Base-by-base conservation (phyloP, 1,140 invertebrate genomes). In the Bombus terrestris region DNA sequence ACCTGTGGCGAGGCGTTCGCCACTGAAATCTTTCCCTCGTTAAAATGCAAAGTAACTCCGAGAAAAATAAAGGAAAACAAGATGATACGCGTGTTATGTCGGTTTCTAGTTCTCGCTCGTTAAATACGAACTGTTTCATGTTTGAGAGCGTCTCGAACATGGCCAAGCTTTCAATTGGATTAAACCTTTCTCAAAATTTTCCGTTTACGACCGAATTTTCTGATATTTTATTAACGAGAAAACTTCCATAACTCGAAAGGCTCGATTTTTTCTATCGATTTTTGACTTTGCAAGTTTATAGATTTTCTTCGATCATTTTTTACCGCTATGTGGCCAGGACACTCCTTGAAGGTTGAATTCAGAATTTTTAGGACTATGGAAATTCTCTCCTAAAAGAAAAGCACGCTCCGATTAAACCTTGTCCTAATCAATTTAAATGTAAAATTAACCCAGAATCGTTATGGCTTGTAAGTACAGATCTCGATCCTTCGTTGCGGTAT, bases 1-100 rank as follows among this genome's bases (percentile, higher is more conserved):
- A 68, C 77, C 77, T 64, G 43, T 68, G 62, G 77, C 77, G 64
- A 43, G 18, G 28, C 64, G 41, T 35, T 47, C 25, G 62, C 59
- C 41, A 28, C 62, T 35, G 39, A 32, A 43, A 37, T 64, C 37
- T n/a, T 79, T 68, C 28, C 64, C 43, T 66, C 77, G 43, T 79
- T 79, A 68, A 79, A 79, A 79, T 68, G 77, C 77, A 79, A 79
- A 79, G 64, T 43, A 79, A 79, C 76, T 47, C 18, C 0, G 32
- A 47, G 18, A n/a, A 43, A 41, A 78, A 35, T 35, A 47, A 79
- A 79, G 32, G 35, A 47, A 53, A 68, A 79, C 41, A 47, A 68
- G 53, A 28, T 32, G 37, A n/a, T 41, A 32, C 64, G 32, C n/a
- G 41, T 25, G 35, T 68, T 79, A 47, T 41, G n/a, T 41, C 13